Percentiles rank a stretch among this genome's conserved stretches.
Evolutionary conservation across 2,797 vertebrate species (phyloP).

Genomic region (Knipowitschia caucasica): DNA sequence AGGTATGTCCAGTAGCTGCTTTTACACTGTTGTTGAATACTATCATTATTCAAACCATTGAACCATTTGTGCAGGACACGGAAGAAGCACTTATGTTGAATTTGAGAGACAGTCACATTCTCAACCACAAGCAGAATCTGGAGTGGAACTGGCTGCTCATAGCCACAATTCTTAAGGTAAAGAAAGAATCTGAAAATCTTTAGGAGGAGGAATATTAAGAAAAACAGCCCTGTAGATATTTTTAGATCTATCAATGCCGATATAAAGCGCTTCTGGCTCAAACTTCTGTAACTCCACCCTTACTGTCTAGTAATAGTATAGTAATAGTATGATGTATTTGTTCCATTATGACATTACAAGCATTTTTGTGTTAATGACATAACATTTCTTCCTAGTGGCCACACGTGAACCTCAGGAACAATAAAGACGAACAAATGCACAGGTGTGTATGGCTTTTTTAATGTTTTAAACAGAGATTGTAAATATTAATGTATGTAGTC

Average conservation of each 20-base stretch:
- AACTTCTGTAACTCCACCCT: too few species aligned
- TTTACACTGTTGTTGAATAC: background rate
- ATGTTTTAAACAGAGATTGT: too few species aligned
- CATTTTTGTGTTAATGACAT: background rate
- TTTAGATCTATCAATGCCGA: too few species aligned
- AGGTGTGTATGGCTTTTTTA: slow-evolving; percentile 72
- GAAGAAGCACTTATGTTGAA: slow-evolving; percentile 94
- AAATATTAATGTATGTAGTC: too few species aligned
- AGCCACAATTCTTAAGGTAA: slow-evolving; percentile 94
- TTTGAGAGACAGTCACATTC: slow-evolving; percentile 93
- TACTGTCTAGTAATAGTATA: too few species aligned
- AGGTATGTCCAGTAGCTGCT: slow-evolving; percentile 70
- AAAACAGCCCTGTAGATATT: too few species aligned
- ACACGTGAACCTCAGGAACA: slow-evolving; percentile 93
- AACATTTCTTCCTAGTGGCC: slow-evolving; percentile 82
- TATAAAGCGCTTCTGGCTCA: too few species aligned
- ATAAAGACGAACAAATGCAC: slow-evolving; percentile 99
- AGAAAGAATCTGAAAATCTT: too few species aligned
- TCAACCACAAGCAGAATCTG: slow-evolving; percentile 96
- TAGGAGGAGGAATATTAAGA: too few species aligned
- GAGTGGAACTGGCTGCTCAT: slow-evolving; percentile 98
- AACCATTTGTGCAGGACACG: too few species aligned
- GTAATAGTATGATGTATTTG: too few species aligned
- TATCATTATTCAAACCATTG: slow-evolving; percentile 37
- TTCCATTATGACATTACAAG: too few species aligned